These are phyloP conservation scores for Sesamia nonagrioides DNA, from an alignment of 1,140 invertebrate genomes.

Conservation along the genomic window DNA sequence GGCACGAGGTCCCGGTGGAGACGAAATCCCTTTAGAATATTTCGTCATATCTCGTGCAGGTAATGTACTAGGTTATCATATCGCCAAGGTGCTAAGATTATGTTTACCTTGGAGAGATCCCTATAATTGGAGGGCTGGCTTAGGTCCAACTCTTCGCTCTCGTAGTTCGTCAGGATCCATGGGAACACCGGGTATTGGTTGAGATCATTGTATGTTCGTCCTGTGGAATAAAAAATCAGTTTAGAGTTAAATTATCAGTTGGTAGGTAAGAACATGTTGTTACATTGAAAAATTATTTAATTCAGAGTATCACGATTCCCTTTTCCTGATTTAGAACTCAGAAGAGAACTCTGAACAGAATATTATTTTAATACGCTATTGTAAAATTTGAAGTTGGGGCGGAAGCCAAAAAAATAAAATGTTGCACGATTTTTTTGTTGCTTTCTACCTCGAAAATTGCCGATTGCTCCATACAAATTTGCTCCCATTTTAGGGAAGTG, in stretches of 20 bases:
- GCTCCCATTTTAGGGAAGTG: too few species aligned
- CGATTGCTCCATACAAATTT: too few species aligned
- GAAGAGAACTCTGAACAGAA: too few species aligned
- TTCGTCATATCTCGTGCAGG: conserved; percentile 2
- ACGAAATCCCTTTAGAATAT: not conserved
- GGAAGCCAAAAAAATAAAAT: too few species aligned
- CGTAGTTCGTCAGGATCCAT: conserved; percentile 99
- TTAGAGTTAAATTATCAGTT: not conserved
- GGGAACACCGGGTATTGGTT: conserved; percentile 99
- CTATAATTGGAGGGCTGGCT: conserved; percentile 99
- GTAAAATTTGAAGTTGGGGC: too few species aligned
- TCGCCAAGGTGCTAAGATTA: not conserved
- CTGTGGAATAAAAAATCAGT: conserved; percentile 87
- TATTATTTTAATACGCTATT: too few species aligned
- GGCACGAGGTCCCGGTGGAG: not conserved
- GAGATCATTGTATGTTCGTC: conserved; percentile 99
- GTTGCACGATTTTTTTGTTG: too few species aligned
- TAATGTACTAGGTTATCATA: not conserved
- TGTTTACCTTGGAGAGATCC: conserved; percentile 97
- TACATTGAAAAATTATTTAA: too few species aligned
- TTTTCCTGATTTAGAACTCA: too few species aligned
- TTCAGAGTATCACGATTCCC: too few species aligned
- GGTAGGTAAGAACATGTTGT: too few species aligned
- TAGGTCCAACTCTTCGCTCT: conserved; percentile 98
- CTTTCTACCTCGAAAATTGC: too few species aligned